Evolutionary conservation across 1,140 invertebrate species (phyloP), one percentile per base, ranked within the genome.

Genomic region (Microplitis mediator): DNA sequence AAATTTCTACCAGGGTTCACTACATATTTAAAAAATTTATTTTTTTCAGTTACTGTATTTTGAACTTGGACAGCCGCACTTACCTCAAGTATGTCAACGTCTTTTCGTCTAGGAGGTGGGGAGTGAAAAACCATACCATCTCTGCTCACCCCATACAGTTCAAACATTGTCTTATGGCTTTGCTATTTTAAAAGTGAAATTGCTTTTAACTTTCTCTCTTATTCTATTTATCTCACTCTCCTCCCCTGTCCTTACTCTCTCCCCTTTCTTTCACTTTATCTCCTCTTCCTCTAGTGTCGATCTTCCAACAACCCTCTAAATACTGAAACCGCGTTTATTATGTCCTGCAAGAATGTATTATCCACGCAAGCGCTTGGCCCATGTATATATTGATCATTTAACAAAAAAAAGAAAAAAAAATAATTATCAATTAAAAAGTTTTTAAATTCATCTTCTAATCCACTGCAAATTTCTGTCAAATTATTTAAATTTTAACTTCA

Each of bases 21-120:
- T 45, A 8, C 23, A n/a, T 65, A 35, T 23, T 23, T 23, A 23
- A 23, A 23, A 23, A 23, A 23, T 0, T 23, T 23, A 23, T 23
- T 23, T 23, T 23, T 23, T 23, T 23, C 23, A 23, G 23, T 23
- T 23, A 23, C 23, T 23, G 23, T 23, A 2, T 1, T 23, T 23
- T 23, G 0, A 23, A 23, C 0, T 23, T 23, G 1, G 23, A 2
- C 23, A 23, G 23, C 23, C 0, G 23, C 39, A 64, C n/a, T 45
- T 82, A 86, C 84, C 79, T 86, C 84, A n/a, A 86, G 75, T 67
- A 86, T 85, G 52, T 86, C 84, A 14, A 85, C 82, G 80, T 86
- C 84, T 76, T 86, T 86, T 70, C 82, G 77, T 65, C 81, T 80
- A 0, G 83, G 82, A 8, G 81, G 83, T 52, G 83, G 81, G 8